phyloP scores from a whole-genome alignment of 1,140 invertebrate species.

The Thrips palmi region DNA sequence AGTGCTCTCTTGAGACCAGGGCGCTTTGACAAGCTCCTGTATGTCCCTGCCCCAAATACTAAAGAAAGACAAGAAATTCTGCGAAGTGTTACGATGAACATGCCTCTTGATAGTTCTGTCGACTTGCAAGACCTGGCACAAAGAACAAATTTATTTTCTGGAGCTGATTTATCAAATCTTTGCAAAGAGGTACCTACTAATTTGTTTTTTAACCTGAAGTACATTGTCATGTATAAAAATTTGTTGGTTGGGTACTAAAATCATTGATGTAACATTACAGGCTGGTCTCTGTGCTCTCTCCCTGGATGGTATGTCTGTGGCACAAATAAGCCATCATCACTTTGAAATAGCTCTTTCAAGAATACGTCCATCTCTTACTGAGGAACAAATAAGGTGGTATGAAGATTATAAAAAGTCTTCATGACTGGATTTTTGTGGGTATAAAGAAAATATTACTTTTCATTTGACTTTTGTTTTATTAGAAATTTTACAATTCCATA shows the following conservation, averaged over 20 bases:
- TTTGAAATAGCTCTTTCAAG: slow-evolving; percentile 31
- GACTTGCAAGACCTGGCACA: slow-evolving; percentile 35
- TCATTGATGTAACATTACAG: slow-evolving; percentile 17
- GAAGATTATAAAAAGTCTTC: too few relatives aligned
- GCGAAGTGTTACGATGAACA: slow-evolving; percentile 32
- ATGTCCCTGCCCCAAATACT: slow-evolving; percentile 51
- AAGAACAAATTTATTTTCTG: slow-evolving; percentile 46
- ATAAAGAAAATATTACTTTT: too few relatives aligned
- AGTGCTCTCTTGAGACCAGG: slow-evolving; percentile 56
- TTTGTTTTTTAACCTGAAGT: slow-evolving; percentile 7
- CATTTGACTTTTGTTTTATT: too few relatives aligned
- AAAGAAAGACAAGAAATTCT: slow-evolving; percentile 39
- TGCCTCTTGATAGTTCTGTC: slow-evolving; percentile 38
- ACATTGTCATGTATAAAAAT: neutral
- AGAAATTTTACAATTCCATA: too few relatives aligned
- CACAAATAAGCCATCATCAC: slow-evolving; percentile 26
- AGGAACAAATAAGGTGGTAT: slow-evolving; percentile 25
- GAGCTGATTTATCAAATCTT: slow-evolving; percentile 54
- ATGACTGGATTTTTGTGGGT: too few relatives aligned
- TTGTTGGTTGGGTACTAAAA: too few relatives aligned
- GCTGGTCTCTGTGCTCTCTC: slow-evolving; percentile 46
- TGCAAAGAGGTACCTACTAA: slow-evolving; percentile 37
- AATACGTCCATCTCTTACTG: slow-evolving; percentile 31
- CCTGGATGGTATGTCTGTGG: slow-evolving; percentile 28
- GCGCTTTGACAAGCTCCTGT: slow-evolving; percentile 51